Evolutionary conservation across 1,140 invertebrate species (phyloP), one percentile per base, ranked within the genome.

Genomic region (Centruroides vittatus): DNA sequence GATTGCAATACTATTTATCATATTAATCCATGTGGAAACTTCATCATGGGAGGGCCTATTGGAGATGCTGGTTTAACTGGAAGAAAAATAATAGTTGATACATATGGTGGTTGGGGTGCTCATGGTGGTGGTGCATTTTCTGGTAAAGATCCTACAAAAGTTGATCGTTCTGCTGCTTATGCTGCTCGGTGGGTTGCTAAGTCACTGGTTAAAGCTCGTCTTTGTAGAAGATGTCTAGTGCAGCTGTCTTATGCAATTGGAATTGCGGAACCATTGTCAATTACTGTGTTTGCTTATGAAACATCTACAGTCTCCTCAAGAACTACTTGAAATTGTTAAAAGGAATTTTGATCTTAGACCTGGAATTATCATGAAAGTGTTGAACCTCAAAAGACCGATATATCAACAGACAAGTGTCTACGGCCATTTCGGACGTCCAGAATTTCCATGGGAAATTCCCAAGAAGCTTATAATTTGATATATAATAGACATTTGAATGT

Each of bases 311-410:
- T 84, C 87, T 36, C 92, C 97, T 72, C 82, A 84, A 65, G 84
- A 99, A 76, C 79, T 99, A 12, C 76, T 98, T 52, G 77, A 83
- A 12, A 90, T 99, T 73, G 88, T 99, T 12, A 88, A 90, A 64
- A 88, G 87, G 69, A 99, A 99, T 77, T 99, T 99, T 75, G 96
- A 99, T 73, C 78, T 99, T n/a, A 79, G 95, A 73, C 97, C 97
- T 12, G 96, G 97, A 63, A 91, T 85, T 75, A 98, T 99, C 73
- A 95, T 99, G 52, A 96, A 93, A 74, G 94, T 98, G 69, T 78
- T 99, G 65, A 88, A 96, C 71, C 81, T 99, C 60, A 83, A 90
- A 69, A 84, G 86, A 69, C 95, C 97, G 41, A 98, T 99, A 67
- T 99, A 98, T 77, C 90, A 96, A 76, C 86, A 87, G 70, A 99